Evolutionary conservation across 2,113 vertebrate species (phyloP), one percentile per base, ranked within the genome.

Genomic region (Haemorhous mexicanus): DNA sequence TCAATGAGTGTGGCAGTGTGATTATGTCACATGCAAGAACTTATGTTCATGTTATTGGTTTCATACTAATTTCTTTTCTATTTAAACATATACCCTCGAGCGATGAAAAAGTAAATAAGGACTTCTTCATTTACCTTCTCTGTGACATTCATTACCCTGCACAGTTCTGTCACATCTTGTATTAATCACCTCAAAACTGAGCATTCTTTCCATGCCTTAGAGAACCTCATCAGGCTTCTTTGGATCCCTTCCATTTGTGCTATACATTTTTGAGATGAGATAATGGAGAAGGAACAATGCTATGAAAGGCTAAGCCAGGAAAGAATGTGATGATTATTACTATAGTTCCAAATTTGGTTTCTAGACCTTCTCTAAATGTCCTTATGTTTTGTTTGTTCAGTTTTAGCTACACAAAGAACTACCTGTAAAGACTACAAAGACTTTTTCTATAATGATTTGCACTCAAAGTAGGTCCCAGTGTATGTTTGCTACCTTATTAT

Each of bases 21-120:
- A 76, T 62, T n/a, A 27, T 39, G 13, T 46, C 24, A 64, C 32
- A 26, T 49, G 6, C 9, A 67, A 79, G 33, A 56, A 23, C 3
- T 33, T 13, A 7, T 0, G 0, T 35, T 77, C 6, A 3, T 28
- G 39, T 16, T 39, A 10, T 22, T 41, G 8, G 10, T 63, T 77
- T 77, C 21, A 37, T 43, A 63, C 4, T 39, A 18, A 43, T 58
- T 69, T 32, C 0, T 67, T 73, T 73, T n/a, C 20, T 44, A 28
- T 55, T 90, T n/a, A 63, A 53, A 20, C 37, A 75, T 11, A 8
- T 33, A 49, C 1, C 2, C 5, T 69, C 82, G 43, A 18, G 21
- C 12, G 67, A 49, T 68, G 46, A 50, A 62, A 67, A 30, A 76
- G 9, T 11, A 73, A 64, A 33, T 9, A 68, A 82, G 22, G 33